Evolutionary conservation across 2,888 invertebrate genomes (phyloP).

Genomic region (Melieria picta): DNA sequence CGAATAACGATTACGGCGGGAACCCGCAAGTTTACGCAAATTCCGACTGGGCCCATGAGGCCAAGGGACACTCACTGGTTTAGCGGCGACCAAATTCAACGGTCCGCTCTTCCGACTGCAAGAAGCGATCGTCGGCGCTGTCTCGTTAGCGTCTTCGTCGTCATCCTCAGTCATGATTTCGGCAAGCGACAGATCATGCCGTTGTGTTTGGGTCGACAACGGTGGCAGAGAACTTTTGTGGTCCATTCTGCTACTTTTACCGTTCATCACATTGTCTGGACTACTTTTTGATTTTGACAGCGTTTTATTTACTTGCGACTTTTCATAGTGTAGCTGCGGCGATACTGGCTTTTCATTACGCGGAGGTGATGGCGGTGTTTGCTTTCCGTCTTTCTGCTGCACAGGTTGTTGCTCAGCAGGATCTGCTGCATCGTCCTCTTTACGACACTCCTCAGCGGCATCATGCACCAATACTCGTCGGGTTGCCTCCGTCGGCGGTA

Average conservation of each 20-base stretch:
- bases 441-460: not conserved
- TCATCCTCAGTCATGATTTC: conserved; percentile 41
- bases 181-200: too few relatives aligned
- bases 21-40: conserved; percentile 2
- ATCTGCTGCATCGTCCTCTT: not conserved
- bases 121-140: not conserved
- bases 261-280: too few relatives aligned
- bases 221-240: too few relatives aligned
- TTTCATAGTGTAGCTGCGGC: not conserved
- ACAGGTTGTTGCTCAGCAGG: not conserved
- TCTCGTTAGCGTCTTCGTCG: not conserved
- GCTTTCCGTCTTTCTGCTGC: not conserved
- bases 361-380: not conserved
- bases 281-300: not conserved
- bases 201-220: too few relatives aligned
- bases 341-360: not conserved
- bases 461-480: not conserved
- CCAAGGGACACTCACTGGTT: not conserved
- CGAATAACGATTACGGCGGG: not conserved
- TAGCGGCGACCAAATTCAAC: conserved; percentile 39
- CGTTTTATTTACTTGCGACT: too few relatives aligned
- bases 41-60: conserved; percentile 19
- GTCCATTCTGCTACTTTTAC: too few relatives aligned
- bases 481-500: not conserved
- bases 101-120: conserved; percentile 24